Base-by-base conservation (phyloP, 2,113 vertebrate species). In the Clarias macrocephalus region DNA sequence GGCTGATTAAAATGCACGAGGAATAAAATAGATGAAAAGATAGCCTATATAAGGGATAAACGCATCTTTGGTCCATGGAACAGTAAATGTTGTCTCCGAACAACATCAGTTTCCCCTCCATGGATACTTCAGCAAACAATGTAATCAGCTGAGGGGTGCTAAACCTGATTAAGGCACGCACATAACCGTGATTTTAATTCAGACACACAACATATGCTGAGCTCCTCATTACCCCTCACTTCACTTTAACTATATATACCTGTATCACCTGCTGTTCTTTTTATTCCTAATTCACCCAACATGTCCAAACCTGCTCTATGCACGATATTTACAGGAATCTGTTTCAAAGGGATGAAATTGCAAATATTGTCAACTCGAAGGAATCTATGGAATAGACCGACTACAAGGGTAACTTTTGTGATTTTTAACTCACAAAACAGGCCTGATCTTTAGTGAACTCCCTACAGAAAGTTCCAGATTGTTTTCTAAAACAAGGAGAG, bases 181-280 rank as follows among this genome's bases (percentile, higher is more conserved):
- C 62, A 75, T n/a, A 2, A 75, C 56, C 4, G 75, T 84, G 84
- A 88, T 90, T 90, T 89, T 76, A 68, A 75, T 82, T 25, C 83
- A 37, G 48, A 80, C 77, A 57, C 30, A 42, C 16, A 2, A 2
- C 56, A 33, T 80, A 16, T 80, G 85, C 54, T 28, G 48, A 9
- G n/a, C 75, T 77, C 13, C n/a, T 79, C 3, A n/a, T 85, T 57
- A 68, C 16, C 76, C 23, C 18, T 70, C 60, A 25, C 60, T 59
- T 86, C 37, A 15, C 13, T 56, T 21, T 3, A 75, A 8, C 9
- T 62, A 59, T 80, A 60, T 25, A n/a, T 68, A 60, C 23, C 66
- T 83, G 25, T 5, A 80, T 56, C 11, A 62, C 42, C 28, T 37
- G 59, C 57, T 59, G 8, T 13, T 70, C 18, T 66, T 6, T 28